Conservation (phyloP, 1,140 invertebrate genomes). For the Arctopsyche grandis region DNA sequence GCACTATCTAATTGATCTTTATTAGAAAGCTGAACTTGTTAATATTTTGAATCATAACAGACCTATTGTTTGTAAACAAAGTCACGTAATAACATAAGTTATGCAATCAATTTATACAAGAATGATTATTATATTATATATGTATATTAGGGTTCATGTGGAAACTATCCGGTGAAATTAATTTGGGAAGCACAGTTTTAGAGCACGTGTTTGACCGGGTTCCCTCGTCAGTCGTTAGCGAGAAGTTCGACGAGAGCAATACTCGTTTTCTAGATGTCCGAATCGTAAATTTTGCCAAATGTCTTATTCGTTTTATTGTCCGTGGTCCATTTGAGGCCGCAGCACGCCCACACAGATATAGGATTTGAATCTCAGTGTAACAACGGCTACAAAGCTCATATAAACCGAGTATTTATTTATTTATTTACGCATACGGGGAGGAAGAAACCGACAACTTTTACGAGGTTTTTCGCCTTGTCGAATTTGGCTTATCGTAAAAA, state of each 20-base stretch:
- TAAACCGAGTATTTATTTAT: slow-evolving; percentile 12
- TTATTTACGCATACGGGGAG: background rate
- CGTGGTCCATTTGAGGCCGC: slow-evolving; percentile 36
- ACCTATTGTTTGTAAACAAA: too few species aligned
- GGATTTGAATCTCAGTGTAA: background rate
- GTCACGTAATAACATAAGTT: too few species aligned
- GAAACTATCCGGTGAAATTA: too few species aligned
- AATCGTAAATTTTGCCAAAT: slow-evolving; percentile 47
- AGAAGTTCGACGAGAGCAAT: background rate
- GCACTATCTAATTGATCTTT: too few species aligned
- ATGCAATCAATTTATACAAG: too few species aligned
- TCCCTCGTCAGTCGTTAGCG: too few species aligned
- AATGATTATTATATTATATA: too few species aligned
- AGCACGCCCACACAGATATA: slow-evolving; percentile 29
- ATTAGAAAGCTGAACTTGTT: too few species aligned
- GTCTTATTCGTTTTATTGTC: slow-evolving; percentile 51
- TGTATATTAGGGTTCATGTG: too few species aligned
- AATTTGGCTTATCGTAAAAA: background rate
- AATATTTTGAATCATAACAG: too few species aligned
- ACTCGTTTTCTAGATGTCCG: background rate
- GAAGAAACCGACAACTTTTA: background rate
- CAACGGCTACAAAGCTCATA: background rate
- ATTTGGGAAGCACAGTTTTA: too few species aligned
- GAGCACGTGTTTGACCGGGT: too few species aligned
- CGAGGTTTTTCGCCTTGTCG: background rate